Evolutionary conservation across 2,113 vertebrate genomes (phyloP).

Genomic region (Eolophus roseicapilla): DNA sequence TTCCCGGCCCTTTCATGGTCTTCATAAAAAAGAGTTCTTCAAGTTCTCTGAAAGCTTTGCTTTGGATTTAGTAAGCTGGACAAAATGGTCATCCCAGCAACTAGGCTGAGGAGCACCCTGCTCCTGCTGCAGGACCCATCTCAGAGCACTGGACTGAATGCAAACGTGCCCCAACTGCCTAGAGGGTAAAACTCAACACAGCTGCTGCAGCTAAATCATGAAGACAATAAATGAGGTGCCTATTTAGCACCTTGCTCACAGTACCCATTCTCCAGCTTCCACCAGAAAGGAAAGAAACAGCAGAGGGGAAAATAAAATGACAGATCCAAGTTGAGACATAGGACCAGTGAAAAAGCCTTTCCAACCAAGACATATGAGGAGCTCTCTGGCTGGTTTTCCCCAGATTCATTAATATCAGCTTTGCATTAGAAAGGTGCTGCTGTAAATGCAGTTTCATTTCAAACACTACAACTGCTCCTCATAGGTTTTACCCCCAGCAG

Average conservation of each 20-base stretch:
- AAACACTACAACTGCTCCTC: neutral
- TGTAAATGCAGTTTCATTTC: neutral
- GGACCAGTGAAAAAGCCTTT: neutral
- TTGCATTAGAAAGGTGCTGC: neutral
- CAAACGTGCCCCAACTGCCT: neutral
- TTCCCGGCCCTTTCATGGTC: neutral
- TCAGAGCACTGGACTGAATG: accelerated
- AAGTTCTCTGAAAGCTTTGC: neutral
- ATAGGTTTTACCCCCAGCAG: no score
- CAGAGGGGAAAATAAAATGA: neutral
- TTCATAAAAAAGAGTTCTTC: neutral
- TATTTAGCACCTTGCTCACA: neutral
- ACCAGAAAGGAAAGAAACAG: neutral
- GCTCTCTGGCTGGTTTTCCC: neutral
- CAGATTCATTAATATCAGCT: neutral
- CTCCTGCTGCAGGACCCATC: neutral
- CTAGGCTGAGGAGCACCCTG: neutral
- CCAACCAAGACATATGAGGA: neutral
- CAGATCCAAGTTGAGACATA: neutral
- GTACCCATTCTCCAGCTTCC: neutral
- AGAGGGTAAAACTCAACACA: neutral
- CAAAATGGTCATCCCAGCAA: neutral
- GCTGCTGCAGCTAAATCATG: neutral
- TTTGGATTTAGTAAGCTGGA: neutral
- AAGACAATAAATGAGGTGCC: neutral